Percentiles rank a stretch among this genome's conserved stretches.
Conservation (phyloP, 2,888 invertebrate species). For the Venusia cambrica region DNA sequence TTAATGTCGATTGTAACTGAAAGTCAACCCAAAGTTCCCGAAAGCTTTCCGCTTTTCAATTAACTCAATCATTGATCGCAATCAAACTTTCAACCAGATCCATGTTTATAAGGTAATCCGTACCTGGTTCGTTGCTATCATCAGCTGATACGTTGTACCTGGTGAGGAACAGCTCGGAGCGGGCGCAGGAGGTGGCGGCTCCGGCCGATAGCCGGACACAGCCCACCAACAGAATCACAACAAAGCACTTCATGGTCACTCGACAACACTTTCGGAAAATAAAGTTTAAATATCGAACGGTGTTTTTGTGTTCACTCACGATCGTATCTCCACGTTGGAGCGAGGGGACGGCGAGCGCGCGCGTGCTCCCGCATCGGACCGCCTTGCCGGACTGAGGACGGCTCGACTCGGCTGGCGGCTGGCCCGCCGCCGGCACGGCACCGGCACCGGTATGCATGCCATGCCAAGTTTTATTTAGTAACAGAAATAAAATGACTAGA, state of each 20-base stretch:
- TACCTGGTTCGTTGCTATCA: slow-evolving; percentile 70
- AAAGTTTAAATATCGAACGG: slow-evolving; percentile 46
- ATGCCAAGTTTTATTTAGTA: slow-evolving; percentile 54
- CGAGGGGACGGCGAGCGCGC: slow-evolving; percentile 45
- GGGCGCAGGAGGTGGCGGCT: slow-evolving; percentile 57
- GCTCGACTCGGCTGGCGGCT: slow-evolving; percentile 32
- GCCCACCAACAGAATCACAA: slow-evolving; percentile 56
- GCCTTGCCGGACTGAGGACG: slow-evolving; percentile 64
- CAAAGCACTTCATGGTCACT: slow-evolving; percentile 74
- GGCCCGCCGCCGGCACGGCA: slow-evolving; percentile 30
- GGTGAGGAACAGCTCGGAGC: slow-evolving; percentile 61
- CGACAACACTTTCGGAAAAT: slow-evolving; percentile 39
- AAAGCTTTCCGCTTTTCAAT: slow-evolving; percentile 25
- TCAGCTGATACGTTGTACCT: slow-evolving; percentile 75
- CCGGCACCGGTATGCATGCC: slow-evolving; percentile 40
- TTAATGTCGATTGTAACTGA: slow-evolving; percentile 13
- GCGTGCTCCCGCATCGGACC: slow-evolving; percentile 70
- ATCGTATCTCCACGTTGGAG: slow-evolving; percentile 55
- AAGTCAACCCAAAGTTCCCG: slow-evolving; percentile 22
- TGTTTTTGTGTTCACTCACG: slow-evolving; percentile 60
- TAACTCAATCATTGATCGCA: slow-evolving; percentile 22
- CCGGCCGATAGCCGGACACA: slow-evolving; percentile 48
- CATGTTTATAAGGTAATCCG: slow-evolving; percentile 44
- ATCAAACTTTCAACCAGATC: slow-evolving; percentile 28
- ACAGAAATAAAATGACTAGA: slow-evolving; percentile 59